Conservation (phyloP, 2,888 invertebrate species). For the Arenicola marina region DNA sequence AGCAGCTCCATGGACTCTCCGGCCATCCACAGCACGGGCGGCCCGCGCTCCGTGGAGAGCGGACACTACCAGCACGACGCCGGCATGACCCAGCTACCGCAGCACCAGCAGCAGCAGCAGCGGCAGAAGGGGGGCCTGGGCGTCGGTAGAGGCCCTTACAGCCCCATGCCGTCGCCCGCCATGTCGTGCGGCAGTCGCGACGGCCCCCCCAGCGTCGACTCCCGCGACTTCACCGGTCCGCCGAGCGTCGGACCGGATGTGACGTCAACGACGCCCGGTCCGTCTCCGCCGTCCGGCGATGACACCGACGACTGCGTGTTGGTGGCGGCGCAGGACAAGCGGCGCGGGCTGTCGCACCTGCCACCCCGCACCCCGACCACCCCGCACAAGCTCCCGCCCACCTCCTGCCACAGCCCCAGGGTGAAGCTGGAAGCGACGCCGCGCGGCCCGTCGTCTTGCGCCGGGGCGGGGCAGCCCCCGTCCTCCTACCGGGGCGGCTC, state of each 20-base stretch:
- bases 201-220: slow-evolving; percentile 1
- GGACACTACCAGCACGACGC: neutral
- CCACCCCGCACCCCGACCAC: too few species aligned
- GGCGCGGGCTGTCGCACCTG: too few species aligned
- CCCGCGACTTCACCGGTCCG: neutral
- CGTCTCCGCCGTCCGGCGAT: too few species aligned
- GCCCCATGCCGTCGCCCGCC: neutral
- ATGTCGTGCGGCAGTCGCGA: slow-evolving; percentile 2
- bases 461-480: too few species aligned
- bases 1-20: slow-evolving; percentile 6
- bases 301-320: too few species aligned
- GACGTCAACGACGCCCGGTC: neutral
- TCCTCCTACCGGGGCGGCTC: too few species aligned
- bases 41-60: neutral
- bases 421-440: too few species aligned
- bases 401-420: too few species aligned
- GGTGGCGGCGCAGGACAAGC: too few species aligned
- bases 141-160: too few species aligned
- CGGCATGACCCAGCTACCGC: neutral
- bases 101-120: slow-evolving; percentile 1
- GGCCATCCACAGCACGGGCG: slow-evolving; percentile 10
- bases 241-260: neutral
- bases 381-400: too few species aligned
- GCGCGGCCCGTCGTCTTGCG: too few species aligned
- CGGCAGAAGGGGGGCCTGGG: slow-evolving; percentile 1